Evolutionary conservation across 2,113 vertebrate species (phyloP).

Genomic region (Paradisaea rubra): DNA sequence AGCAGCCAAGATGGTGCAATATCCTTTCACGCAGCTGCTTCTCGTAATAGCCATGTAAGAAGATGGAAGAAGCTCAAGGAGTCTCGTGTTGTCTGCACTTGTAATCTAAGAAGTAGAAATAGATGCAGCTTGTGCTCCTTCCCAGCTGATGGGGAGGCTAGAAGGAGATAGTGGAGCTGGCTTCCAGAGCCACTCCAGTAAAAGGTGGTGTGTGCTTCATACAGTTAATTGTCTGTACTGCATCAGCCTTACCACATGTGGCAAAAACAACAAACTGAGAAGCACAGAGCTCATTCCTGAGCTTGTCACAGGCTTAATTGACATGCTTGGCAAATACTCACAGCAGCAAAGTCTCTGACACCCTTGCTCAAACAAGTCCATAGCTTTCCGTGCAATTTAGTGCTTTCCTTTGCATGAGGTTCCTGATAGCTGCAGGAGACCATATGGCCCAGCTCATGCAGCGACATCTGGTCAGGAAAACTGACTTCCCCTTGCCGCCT

Average conservation of each 20-base stretch:
- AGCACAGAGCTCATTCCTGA: neutral
- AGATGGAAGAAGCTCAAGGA: neutral
- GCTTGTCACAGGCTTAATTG: neutral
- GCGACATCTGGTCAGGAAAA: conserved; percentile 22
- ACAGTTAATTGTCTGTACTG: neutral
- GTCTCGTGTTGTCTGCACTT: neutral
- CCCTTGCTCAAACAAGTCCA: neutral
- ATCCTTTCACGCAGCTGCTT: conserved; percentile 5
- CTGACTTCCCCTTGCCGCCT: neutral
- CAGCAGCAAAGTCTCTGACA: neutral
- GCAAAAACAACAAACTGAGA: neutral
- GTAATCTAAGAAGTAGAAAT: conserved; percentile 28
- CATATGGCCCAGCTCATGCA: neutral
- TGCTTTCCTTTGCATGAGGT: neutral
- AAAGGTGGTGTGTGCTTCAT: neutral
- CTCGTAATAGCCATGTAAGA: neutral
- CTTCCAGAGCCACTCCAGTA: neutral
- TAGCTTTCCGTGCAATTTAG: neutral
- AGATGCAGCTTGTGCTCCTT: neutral
- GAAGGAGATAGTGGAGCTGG: neutral
- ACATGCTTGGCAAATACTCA: neutral
- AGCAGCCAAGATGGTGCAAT: conserved; percentile 3
- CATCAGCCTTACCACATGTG: neutral
- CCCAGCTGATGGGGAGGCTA: neutral
- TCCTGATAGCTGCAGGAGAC: neutral